phyloP scores from a whole-genome alignment of 64 coral and sea anemone genomes.

The Stylophora pistillata region DNA sequence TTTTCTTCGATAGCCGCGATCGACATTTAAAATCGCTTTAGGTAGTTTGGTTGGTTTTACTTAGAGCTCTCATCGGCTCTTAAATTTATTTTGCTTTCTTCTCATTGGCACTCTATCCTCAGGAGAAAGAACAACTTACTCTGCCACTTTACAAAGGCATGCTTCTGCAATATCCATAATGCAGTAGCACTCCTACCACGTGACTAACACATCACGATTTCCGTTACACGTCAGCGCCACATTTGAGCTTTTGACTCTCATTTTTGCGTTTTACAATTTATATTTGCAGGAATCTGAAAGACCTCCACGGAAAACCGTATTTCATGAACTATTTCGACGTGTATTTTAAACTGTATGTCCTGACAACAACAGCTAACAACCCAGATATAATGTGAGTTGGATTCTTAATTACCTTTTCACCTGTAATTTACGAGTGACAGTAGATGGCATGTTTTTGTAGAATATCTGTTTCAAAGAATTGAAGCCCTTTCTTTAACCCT shows the following conservation, averaged over 20 bases:
- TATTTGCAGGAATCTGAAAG: slow-evolving; percentile 74
- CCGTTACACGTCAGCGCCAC: too few relatives aligned
- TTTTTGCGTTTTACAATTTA: background rate
- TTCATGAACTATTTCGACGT: slow-evolving; percentile 80
- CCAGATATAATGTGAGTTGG: slow-evolving; percentile 91
- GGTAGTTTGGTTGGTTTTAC: too few relatives aligned
- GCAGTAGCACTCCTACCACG: background rate
- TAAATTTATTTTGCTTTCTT: background rate
- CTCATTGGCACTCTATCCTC: background rate
- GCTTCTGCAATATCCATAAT: too few relatives aligned
- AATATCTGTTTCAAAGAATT: background rate
- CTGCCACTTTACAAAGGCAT: background rate
- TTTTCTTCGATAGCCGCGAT: too few relatives aligned
- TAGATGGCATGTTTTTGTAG: background rate
- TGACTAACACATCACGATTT: too few relatives aligned
- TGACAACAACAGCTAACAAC: slow-evolving; percentile 96
- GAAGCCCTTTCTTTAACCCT: too few relatives aligned
- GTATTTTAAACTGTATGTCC: slow-evolving; percentile 84
- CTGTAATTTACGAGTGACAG: background rate
- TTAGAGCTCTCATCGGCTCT: too few relatives aligned
- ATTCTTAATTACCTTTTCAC: background rate
- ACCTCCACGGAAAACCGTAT: slow-evolving; percentile 81
- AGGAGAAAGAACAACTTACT: background rate
- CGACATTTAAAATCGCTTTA: too few relatives aligned
- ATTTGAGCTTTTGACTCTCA: background rate